A percentile compares a stretch with the other conserved stretches of the same genome.
Conservation (phyloP, 2,888 invertebrate genomes). For the Scaptomyza reducta region DNA sequence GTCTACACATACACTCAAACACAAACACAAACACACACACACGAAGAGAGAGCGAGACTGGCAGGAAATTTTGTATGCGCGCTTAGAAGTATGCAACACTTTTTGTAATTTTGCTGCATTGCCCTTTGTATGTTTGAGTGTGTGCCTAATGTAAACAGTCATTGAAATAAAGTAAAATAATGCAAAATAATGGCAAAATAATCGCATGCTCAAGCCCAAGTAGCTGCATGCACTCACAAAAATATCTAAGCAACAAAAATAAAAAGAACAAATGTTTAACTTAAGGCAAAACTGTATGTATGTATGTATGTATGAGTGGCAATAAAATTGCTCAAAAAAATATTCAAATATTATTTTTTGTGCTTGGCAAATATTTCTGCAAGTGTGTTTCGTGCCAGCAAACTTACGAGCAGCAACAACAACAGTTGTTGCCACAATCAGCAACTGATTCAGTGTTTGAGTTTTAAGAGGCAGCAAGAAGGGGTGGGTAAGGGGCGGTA, state of each 20-base stretch:
- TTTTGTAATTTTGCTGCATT: constrained; percentile 34
- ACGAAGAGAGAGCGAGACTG: neutral
- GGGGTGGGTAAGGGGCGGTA: neutral
- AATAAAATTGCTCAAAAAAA: neutral
- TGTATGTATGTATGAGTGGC: no score
- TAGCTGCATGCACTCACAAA: constrained; percentile 13
- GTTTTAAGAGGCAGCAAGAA: constrained; percentile 2
- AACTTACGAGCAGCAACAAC: neutral
- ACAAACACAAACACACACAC: constrained; percentile 14
- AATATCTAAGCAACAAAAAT: no score
- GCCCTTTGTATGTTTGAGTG: constrained; percentile 24
- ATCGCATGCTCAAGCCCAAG: constrained; percentile 67
- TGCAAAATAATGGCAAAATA: constrained; percentile 79
- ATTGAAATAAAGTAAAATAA: constrained; percentile 80
- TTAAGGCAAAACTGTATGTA: no score
- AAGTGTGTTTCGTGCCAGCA: no score
- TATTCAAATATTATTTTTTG: neutral
- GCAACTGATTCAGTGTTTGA: constrained; percentile 28
- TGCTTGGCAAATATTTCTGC: neutral
- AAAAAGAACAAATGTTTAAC: no score
- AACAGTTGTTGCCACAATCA: constrained; percentile 17
- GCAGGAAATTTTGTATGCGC: constrained; percentile 31
- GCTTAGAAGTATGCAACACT: constrained; percentile 53
- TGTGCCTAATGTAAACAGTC: constrained; percentile 74
- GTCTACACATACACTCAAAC: constrained; percentile 24